These are phyloP conservation scores for Rhagonycha fulva DNA, from an alignment of 2,888 invertebrate species.

Conservation along the genomic window DNA sequence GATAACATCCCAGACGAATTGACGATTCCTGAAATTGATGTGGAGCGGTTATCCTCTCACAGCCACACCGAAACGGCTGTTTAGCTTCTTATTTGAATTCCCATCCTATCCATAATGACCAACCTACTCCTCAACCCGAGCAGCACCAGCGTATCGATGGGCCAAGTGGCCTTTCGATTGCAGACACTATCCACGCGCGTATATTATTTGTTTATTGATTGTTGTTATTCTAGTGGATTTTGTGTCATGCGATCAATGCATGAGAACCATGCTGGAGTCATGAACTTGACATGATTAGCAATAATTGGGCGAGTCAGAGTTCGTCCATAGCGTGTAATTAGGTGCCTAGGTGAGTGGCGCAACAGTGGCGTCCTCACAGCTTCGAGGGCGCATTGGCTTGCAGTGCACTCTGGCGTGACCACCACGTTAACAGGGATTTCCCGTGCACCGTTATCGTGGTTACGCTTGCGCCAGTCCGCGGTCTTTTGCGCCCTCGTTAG, in stretches of 20 bases:
- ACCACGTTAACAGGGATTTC: conserved; percentile 33
- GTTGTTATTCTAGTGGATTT: conserved; percentile 49
- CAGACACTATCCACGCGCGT: conserved; percentile 35
- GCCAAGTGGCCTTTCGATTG: conserved; percentile 33
- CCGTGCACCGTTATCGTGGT: conserved; percentile 44
- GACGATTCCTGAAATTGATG: conserved; percentile 89
- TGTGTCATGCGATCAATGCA: conserved; percentile 39
- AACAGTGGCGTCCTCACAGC: conserved; percentile 35
- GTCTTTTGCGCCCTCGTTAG: conserved; percentile 44
- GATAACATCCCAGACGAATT: conserved; percentile 87
- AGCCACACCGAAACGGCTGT: conserved; percentile 95
- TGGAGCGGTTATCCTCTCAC: conserved; percentile 89
- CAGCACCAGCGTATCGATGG: conserved; percentile 38
- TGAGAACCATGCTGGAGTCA: conserved; percentile 45
- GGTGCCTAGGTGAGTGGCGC: conserved; percentile 53
- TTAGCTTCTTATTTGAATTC: conserved; percentile 58
- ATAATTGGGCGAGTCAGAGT: conserved; percentile 51
- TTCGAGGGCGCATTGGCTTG: conserved; percentile 45
- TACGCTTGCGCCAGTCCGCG: conserved; percentile 35
- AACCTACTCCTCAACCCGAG: conserved; percentile 38
- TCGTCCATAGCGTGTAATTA: conserved; percentile 54
- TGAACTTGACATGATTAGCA: conserved; percentile 53
- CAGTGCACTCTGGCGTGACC: conserved; percentile 44
- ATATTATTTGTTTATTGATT: conserved; percentile 48
- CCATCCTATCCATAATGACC: conserved; percentile 38